Evolutionary conservation across 2,797 vertebrate species (phyloP).

Genomic region (Propithecus deckenii): DNA sequence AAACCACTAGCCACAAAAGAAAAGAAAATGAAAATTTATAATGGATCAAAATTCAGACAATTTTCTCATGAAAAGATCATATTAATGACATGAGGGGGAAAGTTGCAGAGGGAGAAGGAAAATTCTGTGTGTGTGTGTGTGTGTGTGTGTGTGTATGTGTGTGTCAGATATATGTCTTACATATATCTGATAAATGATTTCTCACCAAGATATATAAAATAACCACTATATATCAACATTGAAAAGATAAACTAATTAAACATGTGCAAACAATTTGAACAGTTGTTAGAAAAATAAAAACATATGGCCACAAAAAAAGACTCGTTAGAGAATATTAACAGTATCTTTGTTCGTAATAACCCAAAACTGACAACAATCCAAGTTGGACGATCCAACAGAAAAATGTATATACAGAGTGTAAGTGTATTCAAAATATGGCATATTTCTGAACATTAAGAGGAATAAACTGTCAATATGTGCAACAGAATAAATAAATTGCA

Average conservation of each 20-base stretch:
- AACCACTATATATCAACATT: not conserved
- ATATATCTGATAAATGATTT: not conserved
- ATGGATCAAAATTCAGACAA: not conserved
- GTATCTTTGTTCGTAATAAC: not conserved
- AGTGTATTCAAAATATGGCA: not conserved
- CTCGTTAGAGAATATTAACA: not conserved
- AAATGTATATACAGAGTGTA: not conserved
- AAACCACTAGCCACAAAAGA: not conserved
- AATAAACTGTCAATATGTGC: not conserved
- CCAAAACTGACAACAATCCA: not conserved
- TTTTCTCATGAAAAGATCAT: not conserved
- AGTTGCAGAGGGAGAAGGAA: not conserved
- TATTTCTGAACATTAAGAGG: not conserved
- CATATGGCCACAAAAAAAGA: not conserved
- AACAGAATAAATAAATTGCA: not conserved
- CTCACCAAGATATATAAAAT: not conserved
- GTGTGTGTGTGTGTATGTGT: too few species aligned
- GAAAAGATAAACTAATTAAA: not conserved
- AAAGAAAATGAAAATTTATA: not conserved
- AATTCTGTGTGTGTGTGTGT: too few species aligned
- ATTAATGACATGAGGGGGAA: not conserved
- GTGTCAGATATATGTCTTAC: not conserved
- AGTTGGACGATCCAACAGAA: not conserved
- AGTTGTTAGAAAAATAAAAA: not conserved
- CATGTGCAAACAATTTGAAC: not conserved